Base-by-base conservation (phyloP, 2,888 invertebrate genomes). In the Caenorhabditis sp. region DNA sequence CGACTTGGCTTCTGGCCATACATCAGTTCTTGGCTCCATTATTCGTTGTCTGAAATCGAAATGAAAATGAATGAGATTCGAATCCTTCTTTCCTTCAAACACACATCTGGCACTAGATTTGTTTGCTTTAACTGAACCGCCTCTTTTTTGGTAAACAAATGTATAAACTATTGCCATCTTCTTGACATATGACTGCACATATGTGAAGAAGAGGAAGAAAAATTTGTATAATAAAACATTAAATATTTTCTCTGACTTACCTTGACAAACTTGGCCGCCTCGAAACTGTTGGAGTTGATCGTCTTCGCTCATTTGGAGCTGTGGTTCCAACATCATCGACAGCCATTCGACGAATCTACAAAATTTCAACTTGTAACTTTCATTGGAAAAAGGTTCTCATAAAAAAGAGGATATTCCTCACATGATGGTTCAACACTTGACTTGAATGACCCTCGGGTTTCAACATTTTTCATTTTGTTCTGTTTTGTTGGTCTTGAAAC, bases 1-100 rank as follows among this genome's bases (percentile, higher is more conserved):
- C 49, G 68, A 75, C 62, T 83, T 82, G 7, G 87, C 77, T 59
- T 87, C 85, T 8, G 87, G 87, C 87, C 87, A 87, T 8, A 85
- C 85, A 66, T 87, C 87, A 10, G 84, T 85, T 26, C 86, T 66
- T 36, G 77, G 79, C 49, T 80, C 83, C 63, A 78, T 73, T 26
- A 81, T 49, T 21, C 84, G 59, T 27, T 64, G 65, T 50, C 73
- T 73, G 56, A 53, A 70, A 59, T 23, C 31, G 12, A 56, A 56
- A 26, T 26, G 23, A 56, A 56, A 56, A 25, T 10, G 14, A 53
- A 53, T 21, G 25, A 53, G 21, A 50, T 5, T 5, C 20, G 50
- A 50, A 50, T 5, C n/a, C n/a, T n/a, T n/a, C n/a, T n/a, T n/a
- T n/a, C n/a, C n/a, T n/a, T n/a, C n/a, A n/a, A n/a, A 10, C 14